Evolutionary conservation across 2,888 invertebrate genomes (phyloP), one percentile per base, ranked within the genome.

Genomic region (Ochropleura plecta): DNA sequence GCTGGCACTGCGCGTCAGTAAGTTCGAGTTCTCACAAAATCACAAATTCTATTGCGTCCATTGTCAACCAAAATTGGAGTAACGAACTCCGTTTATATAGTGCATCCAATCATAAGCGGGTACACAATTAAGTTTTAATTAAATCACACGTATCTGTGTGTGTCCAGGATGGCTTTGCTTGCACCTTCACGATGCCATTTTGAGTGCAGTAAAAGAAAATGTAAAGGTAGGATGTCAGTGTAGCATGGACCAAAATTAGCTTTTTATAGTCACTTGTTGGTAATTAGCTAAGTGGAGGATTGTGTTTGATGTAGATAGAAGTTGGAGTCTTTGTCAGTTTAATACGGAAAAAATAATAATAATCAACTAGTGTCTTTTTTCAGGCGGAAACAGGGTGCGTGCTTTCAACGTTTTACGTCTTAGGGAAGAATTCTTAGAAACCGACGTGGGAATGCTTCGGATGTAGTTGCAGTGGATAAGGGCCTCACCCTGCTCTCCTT

Each of bases 91-190:
- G 71, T 69, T 71, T 68, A 63, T 63, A 42, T 49, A 70, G 48
- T 83, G 75, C 79, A 74, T 65, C 74, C 74, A n/a, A 67, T 75
- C 79, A 79, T 81, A 84, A 82, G 70, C 75, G 79, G 60, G 73
- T 51, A 76, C 80, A 88, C 84, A 86, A 86, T 83, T 86, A 81
- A 84, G 80, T 79, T 87, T 88, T 88, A 88, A 88, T 88, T 88
- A 88, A 86, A 88, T 78, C 82, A 79, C 80, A 78, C 81, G 76
- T 83, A 86, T 88, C 86, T 86, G 55, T 77, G 85, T 83, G 82
- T 81, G 74, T 72, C 68, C 84, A 84, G 78, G 76, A 53, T 60
- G 42, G 66, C 60, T 62, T 53, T 70, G 55, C 57, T 67, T 40
- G 44, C 57, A 70, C 65, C 60, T 66, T 60, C 44, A 49, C 46